Conservation (phyloP, 2,888 invertebrate genomes). For the Metacarcinus magister region DNA sequence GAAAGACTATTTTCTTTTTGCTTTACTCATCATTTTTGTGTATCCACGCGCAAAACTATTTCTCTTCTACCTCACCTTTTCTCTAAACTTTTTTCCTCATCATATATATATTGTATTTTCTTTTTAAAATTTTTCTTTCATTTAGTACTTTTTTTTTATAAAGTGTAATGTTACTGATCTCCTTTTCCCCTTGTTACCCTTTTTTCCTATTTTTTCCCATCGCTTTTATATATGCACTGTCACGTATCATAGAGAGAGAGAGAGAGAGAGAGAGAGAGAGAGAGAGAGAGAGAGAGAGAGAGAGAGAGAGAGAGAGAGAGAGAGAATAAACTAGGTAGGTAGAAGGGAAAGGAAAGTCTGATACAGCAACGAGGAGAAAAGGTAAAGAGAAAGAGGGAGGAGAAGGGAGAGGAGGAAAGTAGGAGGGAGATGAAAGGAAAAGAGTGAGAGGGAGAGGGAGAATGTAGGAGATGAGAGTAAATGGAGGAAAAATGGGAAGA, state of each 20-base stretch:
- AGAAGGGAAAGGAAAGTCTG: not conserved
- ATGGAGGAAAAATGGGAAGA: not conserved
- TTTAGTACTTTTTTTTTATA: not conserved
- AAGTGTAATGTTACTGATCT: too few species aligned
- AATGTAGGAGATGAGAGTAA: not conserved
- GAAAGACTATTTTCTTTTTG: not conserved
- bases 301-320: constrained; percentile 27
- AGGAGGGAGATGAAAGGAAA: not conserved
- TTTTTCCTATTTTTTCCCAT: too few species aligned
- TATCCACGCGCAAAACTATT: not conserved
- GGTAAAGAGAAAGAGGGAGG: not conserved
- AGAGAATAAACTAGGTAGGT: not conserved
- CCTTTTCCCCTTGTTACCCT: not conserved
- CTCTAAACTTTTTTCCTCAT: too few species aligned
- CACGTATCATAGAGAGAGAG: constrained; percentile 31
- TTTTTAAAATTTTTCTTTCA: not conserved
- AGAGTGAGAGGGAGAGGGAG: constrained; percentile 27
- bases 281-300: not conserved
- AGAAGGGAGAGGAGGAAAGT: not conserved
- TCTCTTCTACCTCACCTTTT: not conserved
- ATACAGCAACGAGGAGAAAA: not conserved
- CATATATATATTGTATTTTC: not conserved
- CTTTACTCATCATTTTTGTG: not conserved
- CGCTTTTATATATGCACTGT: too few species aligned
- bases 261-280: not conserved